A percentile compares a stretch with the other conserved stretches of the same genome.
phyloP scores from a whole-genome alignment of 2,888 invertebrate genomes.

The Epistrophella euchroma region DNA sequence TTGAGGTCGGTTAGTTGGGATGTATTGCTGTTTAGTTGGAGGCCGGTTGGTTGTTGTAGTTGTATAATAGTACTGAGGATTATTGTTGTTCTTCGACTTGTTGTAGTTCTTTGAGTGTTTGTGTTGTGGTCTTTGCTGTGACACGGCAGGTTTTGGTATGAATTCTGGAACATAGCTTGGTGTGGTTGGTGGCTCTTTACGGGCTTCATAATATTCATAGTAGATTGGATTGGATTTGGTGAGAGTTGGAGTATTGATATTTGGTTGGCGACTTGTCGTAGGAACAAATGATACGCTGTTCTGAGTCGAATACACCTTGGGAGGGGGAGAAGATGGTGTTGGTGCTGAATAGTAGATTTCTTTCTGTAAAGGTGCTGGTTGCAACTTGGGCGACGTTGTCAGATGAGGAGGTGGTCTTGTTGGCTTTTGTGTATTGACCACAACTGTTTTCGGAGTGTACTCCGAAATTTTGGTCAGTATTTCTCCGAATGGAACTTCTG shows the following conservation, averaged over 20 bases:
- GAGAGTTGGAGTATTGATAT: slow-evolving; percentile 77
- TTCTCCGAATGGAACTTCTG: slow-evolving; percentile 78
- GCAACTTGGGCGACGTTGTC: slow-evolving; percentile 67
- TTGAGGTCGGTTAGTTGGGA: slow-evolving; percentile 76
- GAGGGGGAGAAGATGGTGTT: slow-evolving; percentile 80
- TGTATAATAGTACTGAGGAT: slow-evolving; percentile 63
- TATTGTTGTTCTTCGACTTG: slow-evolving; percentile 76
- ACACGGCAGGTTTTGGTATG: slow-evolving; percentile 67
- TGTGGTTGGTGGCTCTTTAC: slow-evolving; percentile 80
- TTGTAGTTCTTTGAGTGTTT: slow-evolving; percentile 77
- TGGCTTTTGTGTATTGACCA: slow-evolving; percentile 59
- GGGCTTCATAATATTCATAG: slow-evolving; percentile 83
- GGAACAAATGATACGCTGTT: slow-evolving; percentile 80
- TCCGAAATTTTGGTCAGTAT: slow-evolving; percentile 79
- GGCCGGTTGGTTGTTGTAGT: slow-evolving; percentile 76
- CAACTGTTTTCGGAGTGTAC: slow-evolving; percentile 79
- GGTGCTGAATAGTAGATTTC: slow-evolving; percentile 78
- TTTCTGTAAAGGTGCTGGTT: slow-evolving; percentile 79
- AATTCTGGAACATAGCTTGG: slow-evolving; percentile 80
- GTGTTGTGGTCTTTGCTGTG: slow-evolving; percentile 55
- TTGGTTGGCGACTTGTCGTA: slow-evolving; percentile 78
- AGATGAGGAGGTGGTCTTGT: slow-evolving; percentile 59
- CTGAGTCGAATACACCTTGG: slow-evolving; percentile 77
- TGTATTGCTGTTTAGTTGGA: slow-evolving; percentile 76
- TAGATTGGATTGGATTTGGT: slow-evolving; percentile 83